phyloP scores from a whole-genome alignment of 2,888 invertebrate genomes.

The Gnatocerus cornutus region DNA sequence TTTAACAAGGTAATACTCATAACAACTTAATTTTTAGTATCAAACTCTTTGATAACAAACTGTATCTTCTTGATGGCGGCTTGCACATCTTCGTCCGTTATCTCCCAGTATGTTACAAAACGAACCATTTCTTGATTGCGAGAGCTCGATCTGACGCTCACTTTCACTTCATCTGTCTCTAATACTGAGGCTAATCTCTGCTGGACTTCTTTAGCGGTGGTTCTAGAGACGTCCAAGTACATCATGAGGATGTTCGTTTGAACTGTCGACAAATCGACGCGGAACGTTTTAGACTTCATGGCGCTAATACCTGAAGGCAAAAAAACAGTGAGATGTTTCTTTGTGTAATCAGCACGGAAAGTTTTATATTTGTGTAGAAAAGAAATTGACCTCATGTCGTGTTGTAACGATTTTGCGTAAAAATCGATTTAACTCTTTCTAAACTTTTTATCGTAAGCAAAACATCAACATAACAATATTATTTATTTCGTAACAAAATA shows the following conservation, averaged over 20 bases:
- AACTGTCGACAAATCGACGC: conserved; percentile 76
- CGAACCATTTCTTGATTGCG: conserved; percentile 77
- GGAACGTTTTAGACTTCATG: conserved; percentile 76
- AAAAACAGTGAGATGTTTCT: not conserved
- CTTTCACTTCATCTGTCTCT: conserved; percentile 72
- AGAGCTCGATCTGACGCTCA: conserved; percentile 76
- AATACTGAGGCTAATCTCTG: conserved; percentile 72
- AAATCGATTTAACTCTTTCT: too few species aligned
- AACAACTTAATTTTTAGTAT: conserved; percentile 31
- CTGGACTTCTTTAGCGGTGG: conserved; percentile 75
- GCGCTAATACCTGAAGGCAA: conserved; percentile 75
- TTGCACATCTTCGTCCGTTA: conserved; percentile 79
- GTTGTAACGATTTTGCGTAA: too few species aligned
- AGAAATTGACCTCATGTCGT: too few species aligned
- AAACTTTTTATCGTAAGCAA: conserved; percentile 6
- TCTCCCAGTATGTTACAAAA: conserved; percentile 82
- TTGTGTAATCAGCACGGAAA: too few species aligned
- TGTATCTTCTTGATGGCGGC: conserved; percentile 82
- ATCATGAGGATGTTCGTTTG: conserved; percentile 87
- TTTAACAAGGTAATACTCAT: not conserved
- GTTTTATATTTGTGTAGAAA: not conserved
- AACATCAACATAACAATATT: conserved; percentile 1
- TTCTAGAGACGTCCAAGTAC: conserved; percentile 70
- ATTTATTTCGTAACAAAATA: conserved; percentile 8
- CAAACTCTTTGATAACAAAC: conserved; percentile 78